Conservation (phyloP, 2,888 invertebrate genomes). For the Sphinx pinastri region DNA sequence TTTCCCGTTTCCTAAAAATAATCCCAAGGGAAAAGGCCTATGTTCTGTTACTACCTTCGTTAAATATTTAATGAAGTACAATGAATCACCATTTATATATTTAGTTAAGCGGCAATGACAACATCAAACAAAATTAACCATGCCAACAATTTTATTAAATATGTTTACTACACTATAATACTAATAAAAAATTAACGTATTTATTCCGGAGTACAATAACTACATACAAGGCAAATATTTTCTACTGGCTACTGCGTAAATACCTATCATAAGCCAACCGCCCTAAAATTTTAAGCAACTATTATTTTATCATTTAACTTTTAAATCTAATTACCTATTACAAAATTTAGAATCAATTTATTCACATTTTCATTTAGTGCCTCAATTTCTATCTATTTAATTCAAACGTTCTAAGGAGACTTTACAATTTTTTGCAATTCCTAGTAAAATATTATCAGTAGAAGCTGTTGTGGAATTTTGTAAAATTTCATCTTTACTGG, state of each 20-base stretch:
- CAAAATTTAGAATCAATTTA: constrained; percentile 39
- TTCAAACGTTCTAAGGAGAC: constrained; percentile 62
- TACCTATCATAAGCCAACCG: constrained; percentile 57
- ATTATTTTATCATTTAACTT: constrained; percentile 42
- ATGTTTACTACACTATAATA: constrained; percentile 47
- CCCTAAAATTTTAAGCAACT: constrained; percentile 57
- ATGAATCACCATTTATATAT: constrained; percentile 32
- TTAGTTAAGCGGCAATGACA: constrained; percentile 35
- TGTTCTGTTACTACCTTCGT: constrained; percentile 28
- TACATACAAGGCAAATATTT: constrained; percentile 40
- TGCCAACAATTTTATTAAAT: constrained; percentile 62
- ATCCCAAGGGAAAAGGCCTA: constrained; percentile 30
- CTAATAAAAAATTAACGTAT: constrained; percentile 47
- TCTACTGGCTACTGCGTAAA: constrained; percentile 44
- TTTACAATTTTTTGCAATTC: constrained; percentile 73
- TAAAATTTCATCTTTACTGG: constrained; percentile 76
- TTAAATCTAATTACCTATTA: constrained; percentile 28
- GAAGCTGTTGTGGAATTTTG: constrained; percentile 75
- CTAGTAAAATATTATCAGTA: constrained; percentile 79
- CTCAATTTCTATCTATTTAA: constrained; percentile 35
- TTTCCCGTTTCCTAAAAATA: constrained; percentile 44
- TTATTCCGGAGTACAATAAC: constrained; percentile 42
- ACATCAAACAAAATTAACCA: constrained; percentile 46
- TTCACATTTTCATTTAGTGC: constrained; percentile 18
- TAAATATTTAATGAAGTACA: not conserved